Evolutionary conservation across 2,113 vertebrate species (phyloP), one percentile per base, ranked within the genome.

Genomic region (Edolisoma coerulescens): DNA sequence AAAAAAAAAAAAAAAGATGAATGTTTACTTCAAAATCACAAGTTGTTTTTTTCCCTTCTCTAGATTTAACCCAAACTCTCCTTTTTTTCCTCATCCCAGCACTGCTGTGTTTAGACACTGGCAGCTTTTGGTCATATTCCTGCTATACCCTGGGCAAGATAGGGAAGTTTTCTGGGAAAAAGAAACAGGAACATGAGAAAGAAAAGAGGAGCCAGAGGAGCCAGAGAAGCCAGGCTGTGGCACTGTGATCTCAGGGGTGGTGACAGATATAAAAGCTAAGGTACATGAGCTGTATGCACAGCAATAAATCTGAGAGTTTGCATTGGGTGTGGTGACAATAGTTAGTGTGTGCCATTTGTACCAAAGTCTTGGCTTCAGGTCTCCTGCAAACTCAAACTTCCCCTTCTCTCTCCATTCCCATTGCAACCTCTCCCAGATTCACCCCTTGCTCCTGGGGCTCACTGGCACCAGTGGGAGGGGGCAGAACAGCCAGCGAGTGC

Each of bases 341-440:
- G 70, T 52, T 26, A 32, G 19, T 0, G 0, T 9, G 7, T 33
- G 14, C 9, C 11, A 5, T 32, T 87, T 30, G 33, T 26, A 53
- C 41, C 28, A n/a, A 89, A 89, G 42, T 52, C 17, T 90, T 50
- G 28, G 16, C 22, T 60, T 73, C 57, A 60, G n/a, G 15, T 23
- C 67, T 10, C 20, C 4, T 74, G 37, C 33, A 69, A 60, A 64
- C 19, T 67, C 52, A 59, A 39, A 37, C 4, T 39, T 59, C 5
- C 4, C 3, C 22, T 18, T 27, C n/a, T 56, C 26, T 8, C 70
- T 67, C 50, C 21, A 39, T 4, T 42, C 15, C 17, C 39, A 14
- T 10, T 71, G 39, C 12, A 70, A 27, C 24, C 39, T 71, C 42
- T 50, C 56, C 67, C 35, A 67, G 33, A 61, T 24, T 79, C 44